Conservation (phyloP, 2,888 invertebrate species). For the Mellilla xanthometata region DNA sequence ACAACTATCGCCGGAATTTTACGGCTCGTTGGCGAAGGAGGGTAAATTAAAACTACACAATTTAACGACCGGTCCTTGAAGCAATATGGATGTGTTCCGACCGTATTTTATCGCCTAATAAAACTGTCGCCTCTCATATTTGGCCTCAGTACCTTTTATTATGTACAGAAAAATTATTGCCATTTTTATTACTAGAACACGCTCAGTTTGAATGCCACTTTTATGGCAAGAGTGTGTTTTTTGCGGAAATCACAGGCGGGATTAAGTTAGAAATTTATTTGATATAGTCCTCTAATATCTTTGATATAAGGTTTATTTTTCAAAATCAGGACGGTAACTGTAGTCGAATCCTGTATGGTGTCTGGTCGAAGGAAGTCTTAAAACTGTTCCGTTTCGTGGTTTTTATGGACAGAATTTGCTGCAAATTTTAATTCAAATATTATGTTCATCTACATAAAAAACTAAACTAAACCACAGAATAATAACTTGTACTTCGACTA, state of each 20-base stretch:
- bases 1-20: slow-evolving; percentile 12
- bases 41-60: slow-evolving; percentile 28
- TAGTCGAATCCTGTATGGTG: slow-evolving; percentile 8
- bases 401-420: slow-evolving; percentile 3
- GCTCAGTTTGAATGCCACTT: slow-evolving; percentile 46
- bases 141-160: slow-evolving; percentile 51
- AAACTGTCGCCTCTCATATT: slow-evolving; percentile 64
- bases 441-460: too few relatives aligned
- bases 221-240: slow-evolving; percentile 32
- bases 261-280: neutral
- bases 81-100: slow-evolving; percentile 34
- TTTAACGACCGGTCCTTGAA: slow-evolving; percentile 28
- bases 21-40: slow-evolving; percentile 28
- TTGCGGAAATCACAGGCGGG: slow-evolving; percentile 17
- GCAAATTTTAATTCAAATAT: too few relatives aligned
- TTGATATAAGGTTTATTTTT: slow-evolving; percentile 5
- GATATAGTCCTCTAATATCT: neutral
- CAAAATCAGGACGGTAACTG: neutral
- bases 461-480: too few relatives aligned
- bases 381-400: slow-evolving; percentile 13
- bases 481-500: too few relatives aligned
- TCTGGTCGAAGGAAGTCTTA: slow-evolving; percentile 6
- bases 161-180: slow-evolving; percentile 55
- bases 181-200: slow-evolving; percentile 57
- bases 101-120: slow-evolving; percentile 63